Evolutionary conservation across 2,113 vertebrate genomes (phyloP).

Genomic region (Athene noctua): DNA sequence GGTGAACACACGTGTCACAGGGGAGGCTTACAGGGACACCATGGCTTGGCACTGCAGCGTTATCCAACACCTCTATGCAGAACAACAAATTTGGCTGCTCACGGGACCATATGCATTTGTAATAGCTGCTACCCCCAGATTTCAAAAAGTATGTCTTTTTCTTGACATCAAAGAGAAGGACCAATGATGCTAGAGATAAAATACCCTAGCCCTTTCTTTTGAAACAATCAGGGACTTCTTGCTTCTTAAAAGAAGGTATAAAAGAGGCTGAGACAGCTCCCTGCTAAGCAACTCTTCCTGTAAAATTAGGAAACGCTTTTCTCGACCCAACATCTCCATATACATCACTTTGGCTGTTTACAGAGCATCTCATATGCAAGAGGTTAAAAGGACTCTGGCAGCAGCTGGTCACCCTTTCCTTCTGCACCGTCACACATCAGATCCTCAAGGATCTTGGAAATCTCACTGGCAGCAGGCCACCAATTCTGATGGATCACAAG

Average conservation of each 20-base stretch:
- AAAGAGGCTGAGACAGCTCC: background rate
- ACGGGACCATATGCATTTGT: rapidly evolving
- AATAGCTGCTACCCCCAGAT: background rate
- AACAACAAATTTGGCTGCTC: background rate
- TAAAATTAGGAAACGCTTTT: background rate
- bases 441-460: background rate
- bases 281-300: background rate
- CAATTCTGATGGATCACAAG: background rate
- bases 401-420: background rate
- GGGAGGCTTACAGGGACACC: background rate
- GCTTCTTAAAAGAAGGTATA: background rate
- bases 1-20: background rate
- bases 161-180: background rate
- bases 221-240: background rate
- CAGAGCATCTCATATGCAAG: background rate
- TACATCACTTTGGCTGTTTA: background rate
- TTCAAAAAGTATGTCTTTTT: background rate
- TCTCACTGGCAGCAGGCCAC: background rate
- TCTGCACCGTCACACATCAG: background rate
- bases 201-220: background rate
- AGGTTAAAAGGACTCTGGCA: background rate
- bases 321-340: background rate
- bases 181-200: background rate
- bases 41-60: background rate
- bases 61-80: background rate